Percentiles rank a stretch among this genome's conserved stretches.
phyloP scores from a whole-genome alignment of 30 jellyfish, hydroid and myxozoan species.

The Nemopilema nomurai region DNA sequence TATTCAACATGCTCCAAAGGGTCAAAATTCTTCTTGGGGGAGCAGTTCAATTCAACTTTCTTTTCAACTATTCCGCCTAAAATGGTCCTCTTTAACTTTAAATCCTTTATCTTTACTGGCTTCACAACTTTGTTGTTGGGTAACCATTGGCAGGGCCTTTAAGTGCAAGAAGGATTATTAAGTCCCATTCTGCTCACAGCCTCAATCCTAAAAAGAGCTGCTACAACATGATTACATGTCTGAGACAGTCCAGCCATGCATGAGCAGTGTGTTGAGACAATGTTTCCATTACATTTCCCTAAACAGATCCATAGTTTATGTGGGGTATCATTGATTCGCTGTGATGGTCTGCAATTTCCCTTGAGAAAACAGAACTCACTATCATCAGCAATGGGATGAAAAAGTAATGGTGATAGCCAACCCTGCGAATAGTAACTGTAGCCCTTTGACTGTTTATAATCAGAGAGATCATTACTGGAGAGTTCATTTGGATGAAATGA shows the following conservation, averaged over 20 bases:
- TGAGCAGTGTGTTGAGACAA: slow-evolving; percentile 53
- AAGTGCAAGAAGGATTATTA: slow-evolving; percentile 72
- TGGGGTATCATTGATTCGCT: slow-evolving; percentile 50
- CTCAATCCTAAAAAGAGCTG: slow-evolving; percentile 75
- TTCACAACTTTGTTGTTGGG: slow-evolving; percentile 40
- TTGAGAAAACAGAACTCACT: slow-evolving; percentile 37
- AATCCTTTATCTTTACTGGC: slow-evolving; percentile 28
- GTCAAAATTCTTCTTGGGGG: slow-evolving; percentile 44
- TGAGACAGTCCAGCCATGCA: slow-evolving; percentile 87
- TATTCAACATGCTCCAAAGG: slow-evolving; percentile 4
- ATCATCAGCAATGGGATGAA: slow-evolving; percentile 32
- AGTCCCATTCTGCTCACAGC: slow-evolving; percentile 73
- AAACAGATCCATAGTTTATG: slow-evolving; percentile 63
- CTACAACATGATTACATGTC: slow-evolving; percentile 77
- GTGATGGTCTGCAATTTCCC: slow-evolving; percentile 68
- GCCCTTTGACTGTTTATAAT: slow-evolving; percentile 41
- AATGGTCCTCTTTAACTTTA: slow-evolving; percentile 19
- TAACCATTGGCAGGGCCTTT: slow-evolving; percentile 56
- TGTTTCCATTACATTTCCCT: slow-evolving; percentile 14
- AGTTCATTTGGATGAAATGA: slow-evolving; percentile 27
- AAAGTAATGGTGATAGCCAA: slow-evolving; percentile 31
- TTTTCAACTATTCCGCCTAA: slow-evolving; percentile 32
- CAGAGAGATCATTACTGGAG: slow-evolving; percentile 31
- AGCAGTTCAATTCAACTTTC: slow-evolving; percentile 24
- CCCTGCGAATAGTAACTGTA: slow-evolving; percentile 35